These are phyloP conservation scores for Halictus ligatus DNA, from an alignment of 2,888 invertebrate species.

Conservation along the genomic window DNA sequence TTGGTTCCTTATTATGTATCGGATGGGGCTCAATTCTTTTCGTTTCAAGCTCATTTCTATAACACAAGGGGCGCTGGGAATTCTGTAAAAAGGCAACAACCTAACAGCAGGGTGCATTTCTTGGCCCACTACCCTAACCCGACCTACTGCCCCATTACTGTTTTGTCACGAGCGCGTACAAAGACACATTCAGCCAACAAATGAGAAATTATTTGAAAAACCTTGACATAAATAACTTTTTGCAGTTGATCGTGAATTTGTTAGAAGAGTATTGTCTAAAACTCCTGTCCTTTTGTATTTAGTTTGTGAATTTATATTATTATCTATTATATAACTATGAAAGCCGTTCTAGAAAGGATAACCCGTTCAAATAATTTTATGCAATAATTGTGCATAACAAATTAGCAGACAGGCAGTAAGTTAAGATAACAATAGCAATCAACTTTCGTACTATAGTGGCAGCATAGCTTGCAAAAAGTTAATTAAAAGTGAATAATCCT, in stretches of 20 bases:
- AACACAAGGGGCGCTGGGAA: neutral
- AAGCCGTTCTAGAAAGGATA: neutral
- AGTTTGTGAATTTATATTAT: too few relatives aligned
- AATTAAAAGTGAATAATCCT: neutral
- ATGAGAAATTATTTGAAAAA: neutral
- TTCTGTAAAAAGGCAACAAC: neutral
- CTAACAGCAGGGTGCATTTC: neutral
- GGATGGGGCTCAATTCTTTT: neutral
- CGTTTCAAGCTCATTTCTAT: neutral
- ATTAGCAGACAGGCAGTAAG: too few relatives aligned
- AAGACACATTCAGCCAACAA: neutral
- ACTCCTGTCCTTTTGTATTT: too few relatives aligned
- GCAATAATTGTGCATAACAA: too few relatives aligned
- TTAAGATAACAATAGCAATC: too few relatives aligned
- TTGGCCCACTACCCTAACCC: slow-evolving; percentile 1
- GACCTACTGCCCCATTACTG: slow-evolving; percentile 2
- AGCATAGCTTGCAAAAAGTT: neutral
- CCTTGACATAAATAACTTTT: neutral
- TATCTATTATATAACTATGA: too few relatives aligned
- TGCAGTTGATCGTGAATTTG: neutral
- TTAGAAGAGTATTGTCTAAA: neutral
- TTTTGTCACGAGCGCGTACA: neutral
- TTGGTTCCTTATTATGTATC: neutral
- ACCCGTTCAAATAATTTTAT: neutral
- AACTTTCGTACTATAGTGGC: too few relatives aligned